A percentile compares a stretch with the other conserved stretches of the same genome.
These are phyloP conservation scores for Entomyzon cyanotis DNA, from an alignment of 2,113 vertebrate genomes.

Conservation along the genomic window DNA sequence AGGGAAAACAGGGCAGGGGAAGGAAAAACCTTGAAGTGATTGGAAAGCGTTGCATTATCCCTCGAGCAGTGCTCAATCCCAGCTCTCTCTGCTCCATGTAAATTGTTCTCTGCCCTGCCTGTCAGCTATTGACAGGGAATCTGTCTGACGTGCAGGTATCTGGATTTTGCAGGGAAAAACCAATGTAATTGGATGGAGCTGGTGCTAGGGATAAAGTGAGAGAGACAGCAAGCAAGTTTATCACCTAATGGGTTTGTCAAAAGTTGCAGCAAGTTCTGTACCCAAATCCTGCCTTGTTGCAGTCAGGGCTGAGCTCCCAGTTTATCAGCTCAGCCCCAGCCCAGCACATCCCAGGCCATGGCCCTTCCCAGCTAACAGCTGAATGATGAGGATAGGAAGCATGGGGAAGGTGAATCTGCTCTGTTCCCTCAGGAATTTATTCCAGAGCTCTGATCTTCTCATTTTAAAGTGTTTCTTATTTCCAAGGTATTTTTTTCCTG, in stretches of 20 bases:
- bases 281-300: neutral
- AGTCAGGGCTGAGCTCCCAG: neutral
- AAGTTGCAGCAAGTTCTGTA: rapidly evolving
- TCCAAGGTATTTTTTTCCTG: neutral
- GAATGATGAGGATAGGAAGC: neutral
- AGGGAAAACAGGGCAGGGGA: neutral
- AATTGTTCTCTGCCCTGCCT: neutral
- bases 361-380: neutral
- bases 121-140: neutral
- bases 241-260: neutral
- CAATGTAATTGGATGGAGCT: neutral
- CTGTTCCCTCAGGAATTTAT: neutral
- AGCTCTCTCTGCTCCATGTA: neutral
- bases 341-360: neutral
- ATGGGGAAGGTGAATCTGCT: neutral
- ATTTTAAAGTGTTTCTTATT: neutral
- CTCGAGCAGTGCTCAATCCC: neutral
- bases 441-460: neutral
- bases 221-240: neutral
- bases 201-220: neutral
- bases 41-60: neutral
- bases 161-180: neutral
- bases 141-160: neutral
- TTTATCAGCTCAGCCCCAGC: neutral
- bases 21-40: neutral